Percentiles rank a stretch among this genome's conserved stretches.
phyloP scores from a whole-genome alignment of 2,888 invertebrate species.

The Hemithea aestivaria region DNA sequence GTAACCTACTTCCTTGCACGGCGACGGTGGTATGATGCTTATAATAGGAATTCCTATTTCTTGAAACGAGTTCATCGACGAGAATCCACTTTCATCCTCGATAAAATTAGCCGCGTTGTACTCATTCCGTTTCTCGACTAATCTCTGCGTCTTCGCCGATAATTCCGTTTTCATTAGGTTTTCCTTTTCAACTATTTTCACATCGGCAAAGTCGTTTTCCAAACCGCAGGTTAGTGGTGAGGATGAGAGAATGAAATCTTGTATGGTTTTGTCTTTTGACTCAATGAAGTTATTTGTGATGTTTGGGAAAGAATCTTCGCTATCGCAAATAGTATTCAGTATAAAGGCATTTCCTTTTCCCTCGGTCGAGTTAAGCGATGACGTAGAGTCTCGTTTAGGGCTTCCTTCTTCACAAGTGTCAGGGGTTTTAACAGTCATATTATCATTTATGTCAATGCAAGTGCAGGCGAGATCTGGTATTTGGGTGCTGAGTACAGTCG shows the following conservation, averaged over 20 bases:
- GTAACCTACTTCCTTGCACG: slow-evolving; percentile 62
- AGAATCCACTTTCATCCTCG: slow-evolving; percentile 92
- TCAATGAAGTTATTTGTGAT: slow-evolving; percentile 39
- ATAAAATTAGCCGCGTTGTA: slow-evolving; percentile 58
- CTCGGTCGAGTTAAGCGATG: slow-evolving; percentile 41
- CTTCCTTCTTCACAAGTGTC: slow-evolving; percentile 31
- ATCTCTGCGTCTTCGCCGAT: slow-evolving; percentile 28
- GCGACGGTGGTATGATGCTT: slow-evolving; percentile 71
- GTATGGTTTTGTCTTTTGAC: slow-evolving; percentile 36
- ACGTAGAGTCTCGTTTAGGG: slow-evolving; percentile 33
- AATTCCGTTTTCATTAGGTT: slow-evolving; percentile 22
- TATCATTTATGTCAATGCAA: slow-evolving; percentile 37
- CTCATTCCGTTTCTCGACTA: slow-evolving; percentile 47
- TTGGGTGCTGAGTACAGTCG: slow-evolving; percentile 67
- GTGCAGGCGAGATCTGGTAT: slow-evolving; percentile 63
- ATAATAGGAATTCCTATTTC: slow-evolving; percentile 86
- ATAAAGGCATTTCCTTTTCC: slow-evolving; percentile 43
- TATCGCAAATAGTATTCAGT: slow-evolving; percentile 40
- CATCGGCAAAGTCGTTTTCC: slow-evolving; percentile 43
- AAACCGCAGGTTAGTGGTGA: slow-evolving; percentile 42
- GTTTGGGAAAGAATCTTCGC: slow-evolving; percentile 36
- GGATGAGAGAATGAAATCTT: slow-evolving; percentile 42
- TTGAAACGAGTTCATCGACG: slow-evolving; percentile 91
- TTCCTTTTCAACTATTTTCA: slow-evolving; percentile 40
- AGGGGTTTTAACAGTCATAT: slow-evolving; percentile 12